Conservation (phyloP, 2,113 vertebrate species). For the Mormyrus lacerda region DNA sequence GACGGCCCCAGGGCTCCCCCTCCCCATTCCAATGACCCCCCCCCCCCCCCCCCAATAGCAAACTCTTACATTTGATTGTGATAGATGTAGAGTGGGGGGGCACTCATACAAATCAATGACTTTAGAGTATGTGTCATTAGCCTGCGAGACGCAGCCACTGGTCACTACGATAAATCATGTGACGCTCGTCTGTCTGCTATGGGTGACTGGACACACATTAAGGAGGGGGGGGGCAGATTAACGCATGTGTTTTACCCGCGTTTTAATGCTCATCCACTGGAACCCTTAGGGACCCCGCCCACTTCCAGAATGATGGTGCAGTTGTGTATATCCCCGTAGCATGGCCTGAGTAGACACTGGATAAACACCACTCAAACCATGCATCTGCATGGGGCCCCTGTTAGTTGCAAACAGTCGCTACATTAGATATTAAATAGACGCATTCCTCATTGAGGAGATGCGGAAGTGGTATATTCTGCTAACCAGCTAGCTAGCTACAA, state of each 20-base stretch:
- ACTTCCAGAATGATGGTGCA: neutral
- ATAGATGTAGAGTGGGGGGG: slow-evolving; percentile 99
- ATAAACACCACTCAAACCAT: neutral
- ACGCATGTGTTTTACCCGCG: slow-evolving; percentile 65
- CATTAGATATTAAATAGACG: neutral
- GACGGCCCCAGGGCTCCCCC: slow-evolving; percentile 60
- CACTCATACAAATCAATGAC: slow-evolving; percentile 99
- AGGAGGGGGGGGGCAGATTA: slow-evolving; percentile 77
- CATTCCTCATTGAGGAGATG: neutral
- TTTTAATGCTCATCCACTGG: slow-evolving; percentile 65
- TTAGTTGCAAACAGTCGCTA: neutral
- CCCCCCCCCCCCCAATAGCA: slow-evolving; percentile 85
- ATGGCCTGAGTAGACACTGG: neutral
- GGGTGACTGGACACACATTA: slow-evolving; percentile 88
- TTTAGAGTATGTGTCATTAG: slow-evolving; percentile 99
- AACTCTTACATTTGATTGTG: slow-evolving; percentile 99
- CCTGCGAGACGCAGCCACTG: slow-evolving; percentile 96
- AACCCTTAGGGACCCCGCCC: neutral
- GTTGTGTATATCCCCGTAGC: neutral
- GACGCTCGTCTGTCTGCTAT: slow-evolving; percentile 95
- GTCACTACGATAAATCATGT: slow-evolving; percentile 99
- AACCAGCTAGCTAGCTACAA: neutral
- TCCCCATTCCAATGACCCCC: slow-evolving; percentile 66
- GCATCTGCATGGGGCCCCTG: neutral
- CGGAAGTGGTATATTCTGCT: neutral